phyloP scores from a whole-genome alignment of 2,113 vertebrate species.

The Telmatochromis brichardi region DNA sequence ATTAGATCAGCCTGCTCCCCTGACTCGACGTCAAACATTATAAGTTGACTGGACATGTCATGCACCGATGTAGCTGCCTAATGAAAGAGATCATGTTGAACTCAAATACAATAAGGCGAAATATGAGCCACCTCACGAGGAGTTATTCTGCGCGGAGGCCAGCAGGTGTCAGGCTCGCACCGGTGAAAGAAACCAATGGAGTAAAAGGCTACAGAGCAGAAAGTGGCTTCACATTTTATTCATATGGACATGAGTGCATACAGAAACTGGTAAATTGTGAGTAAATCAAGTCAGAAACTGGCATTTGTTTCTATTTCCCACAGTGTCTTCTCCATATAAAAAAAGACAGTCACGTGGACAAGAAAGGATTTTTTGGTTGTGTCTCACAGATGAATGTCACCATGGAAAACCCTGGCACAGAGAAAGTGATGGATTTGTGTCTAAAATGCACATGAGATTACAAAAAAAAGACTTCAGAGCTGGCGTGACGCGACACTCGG shows the following conservation, averaged over 20 bases:
- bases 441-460: neutral
- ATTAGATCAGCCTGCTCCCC: slow-evolving; percentile 57
- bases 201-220: neutral
- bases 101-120: slow-evolving; percentile 41
- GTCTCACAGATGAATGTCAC: neutral
- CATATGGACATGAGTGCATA: slow-evolving; percentile 50
- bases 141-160: neutral
- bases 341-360: slow-evolving; percentile 3
- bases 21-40: slow-evolving; percentile 58
- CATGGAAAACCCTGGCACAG: slow-evolving; percentile 6
- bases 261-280: slow-evolving; percentile 1
- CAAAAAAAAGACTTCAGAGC: neutral
- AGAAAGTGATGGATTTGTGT: neutral
- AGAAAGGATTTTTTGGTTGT: slow-evolving; percentile 36
- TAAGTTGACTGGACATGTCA: slow-evolving; percentile 52
- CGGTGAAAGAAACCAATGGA: neutral
- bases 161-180: slow-evolving; percentile 46
- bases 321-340: slow-evolving; percentile 7
- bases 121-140: neutral
- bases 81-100: slow-evolving; percentile 61
- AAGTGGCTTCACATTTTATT: slow-evolving; percentile 50
- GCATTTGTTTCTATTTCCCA: neutral
- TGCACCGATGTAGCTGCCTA: slow-evolving; percentile 25
- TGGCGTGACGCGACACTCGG: neutral
- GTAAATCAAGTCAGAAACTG: neutral